These are phyloP conservation scores for Notarius quadriscutis DNA, from an alignment of 2,113 vertebrate genomes.

Conservation along the genomic window DNA sequence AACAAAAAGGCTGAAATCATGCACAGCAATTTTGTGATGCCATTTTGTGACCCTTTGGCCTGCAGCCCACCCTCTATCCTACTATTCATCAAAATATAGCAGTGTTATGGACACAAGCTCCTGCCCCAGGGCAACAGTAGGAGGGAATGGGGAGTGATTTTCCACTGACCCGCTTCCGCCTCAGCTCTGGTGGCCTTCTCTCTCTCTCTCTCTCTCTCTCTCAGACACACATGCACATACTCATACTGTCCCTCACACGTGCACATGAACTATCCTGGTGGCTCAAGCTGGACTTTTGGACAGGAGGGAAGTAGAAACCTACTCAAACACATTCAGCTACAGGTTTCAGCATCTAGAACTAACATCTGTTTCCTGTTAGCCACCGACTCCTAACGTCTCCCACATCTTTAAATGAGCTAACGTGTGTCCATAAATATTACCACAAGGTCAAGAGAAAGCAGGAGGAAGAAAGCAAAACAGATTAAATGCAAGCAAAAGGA, in stretches of 20 bases:
- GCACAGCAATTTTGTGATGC: constrained; percentile 16
- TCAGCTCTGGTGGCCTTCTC: constrained; percentile 16
- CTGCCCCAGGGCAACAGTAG: neutral
- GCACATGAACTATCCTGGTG: constrained; percentile 5
- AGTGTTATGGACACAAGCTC: constrained; percentile 44
- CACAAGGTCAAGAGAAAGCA: neutral
- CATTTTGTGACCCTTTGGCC: constrained; percentile 30
- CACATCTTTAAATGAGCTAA: constrained; percentile 39
- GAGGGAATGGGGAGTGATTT: neutral
- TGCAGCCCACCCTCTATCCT: neutral
- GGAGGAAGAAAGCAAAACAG: constrained; percentile 16
- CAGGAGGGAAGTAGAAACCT: constrained; percentile 5
- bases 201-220: too few species aligned
- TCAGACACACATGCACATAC: neutral
- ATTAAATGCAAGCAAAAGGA: neutral
- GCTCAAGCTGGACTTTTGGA: neutral
- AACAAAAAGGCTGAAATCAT: constrained; percentile 47
- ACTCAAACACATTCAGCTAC: neutral
- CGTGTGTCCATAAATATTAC: constrained; percentile 26
- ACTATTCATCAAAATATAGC: constrained; percentile 16
- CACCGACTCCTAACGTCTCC: neutral
- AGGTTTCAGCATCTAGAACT: constrained; percentile 17
- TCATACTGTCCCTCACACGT: neutral
- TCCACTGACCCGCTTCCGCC: constrained; percentile 8
- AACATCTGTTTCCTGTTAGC: constrained; percentile 61